Evolutionary conservation across 2,113 vertebrate genomes (phyloP).

Genomic region (Megaleporinus macrocephalus): DNA sequence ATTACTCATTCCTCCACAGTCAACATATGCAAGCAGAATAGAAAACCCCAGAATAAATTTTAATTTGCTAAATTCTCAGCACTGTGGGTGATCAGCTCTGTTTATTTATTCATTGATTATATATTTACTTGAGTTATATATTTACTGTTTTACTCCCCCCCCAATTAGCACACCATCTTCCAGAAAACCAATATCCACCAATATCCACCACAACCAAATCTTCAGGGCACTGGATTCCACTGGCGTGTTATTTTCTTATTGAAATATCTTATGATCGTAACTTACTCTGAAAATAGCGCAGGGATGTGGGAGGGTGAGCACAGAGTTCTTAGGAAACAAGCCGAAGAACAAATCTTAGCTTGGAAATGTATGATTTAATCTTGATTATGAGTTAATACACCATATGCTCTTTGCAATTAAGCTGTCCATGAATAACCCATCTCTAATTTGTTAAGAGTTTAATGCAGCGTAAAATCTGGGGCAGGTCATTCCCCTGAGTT

Average conservation of each 20-base stretch:
- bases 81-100: conserved; percentile 35
- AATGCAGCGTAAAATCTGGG: conserved; percentile 79
- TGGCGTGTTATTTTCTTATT: conserved; percentile 26
- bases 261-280: conserved; percentile 30
- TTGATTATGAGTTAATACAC: conserved; percentile 78
- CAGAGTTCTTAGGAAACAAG: conserved; percentile 36
- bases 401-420: conserved; percentile 79
- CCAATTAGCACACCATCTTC: not conserved
- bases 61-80: conserved; percentile 53
- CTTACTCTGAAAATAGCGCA: conserved; percentile 29
- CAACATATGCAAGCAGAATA: not conserved
- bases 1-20: not conserved
- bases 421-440: conserved; percentile 75
- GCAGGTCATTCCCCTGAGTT: conserved; percentile 76
- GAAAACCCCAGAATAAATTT: conserved; percentile 47
- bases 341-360: conserved; percentile 53
- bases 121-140: too few species aligned
- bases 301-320: conserved; percentile 23
- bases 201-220: not conserved
- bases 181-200: not conserved
- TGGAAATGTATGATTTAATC: conserved; percentile 73
- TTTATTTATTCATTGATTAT: not conserved
- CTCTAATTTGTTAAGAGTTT: conserved; percentile 80
- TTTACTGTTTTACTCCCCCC: not conserved
- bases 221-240: conserved; percentile 42